Evolutionary conservation across 2,797 vertebrate species (phyloP).

Genomic region (Holocentrus rufus): DNA sequence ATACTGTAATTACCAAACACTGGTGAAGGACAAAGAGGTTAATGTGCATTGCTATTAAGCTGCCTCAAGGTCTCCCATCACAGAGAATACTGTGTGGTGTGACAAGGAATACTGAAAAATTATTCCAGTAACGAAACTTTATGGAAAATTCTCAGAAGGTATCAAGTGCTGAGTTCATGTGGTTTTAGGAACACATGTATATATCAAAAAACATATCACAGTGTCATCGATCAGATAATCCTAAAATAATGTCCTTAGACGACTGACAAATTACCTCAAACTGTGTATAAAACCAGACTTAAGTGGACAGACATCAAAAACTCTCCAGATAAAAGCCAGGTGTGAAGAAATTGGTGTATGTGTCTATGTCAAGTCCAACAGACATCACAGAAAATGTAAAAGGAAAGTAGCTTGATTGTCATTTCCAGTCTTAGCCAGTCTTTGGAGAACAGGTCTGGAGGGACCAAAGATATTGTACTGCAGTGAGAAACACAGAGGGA

Average conservation of each 20-base stretch:
- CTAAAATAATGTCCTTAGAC: constrained; percentile 35
- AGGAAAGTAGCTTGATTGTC: constrained; percentile 34
- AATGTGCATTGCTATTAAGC: constrained; percentile 63
- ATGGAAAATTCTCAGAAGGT: not conserved
- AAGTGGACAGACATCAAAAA: constrained; percentile 56
- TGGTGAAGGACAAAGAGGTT: constrained; percentile 47
- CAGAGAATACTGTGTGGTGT: constrained; percentile 46
- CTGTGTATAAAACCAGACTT: constrained; percentile 71
- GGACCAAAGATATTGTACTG: constrained; percentile 44
- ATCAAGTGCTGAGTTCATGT: constrained; percentile 31
- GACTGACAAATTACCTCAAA: constrained; percentile 41
- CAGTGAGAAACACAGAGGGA: constrained; percentile 34
- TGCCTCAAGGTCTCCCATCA: constrained; percentile 66
- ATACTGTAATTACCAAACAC: constrained; percentile 50
- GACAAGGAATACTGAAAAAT: constrained; percentile 38
- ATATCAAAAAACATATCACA: constrained; percentile 55
- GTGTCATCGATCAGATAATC: constrained; percentile 49
- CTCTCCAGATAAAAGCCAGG: constrained; percentile 40
- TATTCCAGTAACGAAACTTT: constrained; percentile 25
- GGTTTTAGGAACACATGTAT: constrained; percentile 31
- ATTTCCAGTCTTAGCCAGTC: constrained; percentile 66
- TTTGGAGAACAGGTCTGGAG: constrained; percentile 51
- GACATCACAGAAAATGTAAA: constrained; percentile 48
- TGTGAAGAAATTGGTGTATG: constrained; percentile 17
- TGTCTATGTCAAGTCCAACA: constrained; percentile 46